Base-by-base conservation (phyloP, 2,113 vertebrate genomes). In the Heloderma charlesbogerti region DNA sequence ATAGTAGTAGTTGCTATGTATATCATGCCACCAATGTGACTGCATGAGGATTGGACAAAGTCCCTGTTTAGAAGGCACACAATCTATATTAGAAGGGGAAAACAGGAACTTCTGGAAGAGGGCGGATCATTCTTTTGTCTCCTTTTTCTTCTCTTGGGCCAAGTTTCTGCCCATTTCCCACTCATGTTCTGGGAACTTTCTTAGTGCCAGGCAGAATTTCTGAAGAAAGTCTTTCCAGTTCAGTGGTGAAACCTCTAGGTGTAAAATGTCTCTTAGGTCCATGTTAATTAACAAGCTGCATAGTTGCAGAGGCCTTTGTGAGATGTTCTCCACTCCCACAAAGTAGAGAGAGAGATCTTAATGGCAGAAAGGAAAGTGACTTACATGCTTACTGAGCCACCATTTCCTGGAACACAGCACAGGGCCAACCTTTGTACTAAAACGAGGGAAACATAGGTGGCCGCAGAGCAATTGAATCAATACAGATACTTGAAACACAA, bases 401-500 rank as follows among this genome's bases (percentile, higher is more conserved):
- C 3, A 16, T 51, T 63, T 72, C 82, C 40, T 57, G 51, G 81
- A 79, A 69, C 29, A 37, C 31, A 16, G 57, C 13, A 45, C 45
- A 54, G 34, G 37, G 31, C 22, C 60, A 81, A 40, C 54, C 45
- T 63, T 86, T 74, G 66, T 74, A 74, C 37, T 63, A 51, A 83
- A 27, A 25, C 77, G 20, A 16, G 34, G 25, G 27, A 89, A 43
- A 37, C 67, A 79, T 15, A 89, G 71, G 45, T 85, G 87, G 66
- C 40, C 29, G 54, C 66, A 63, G 69, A 29, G 78, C 67, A 86
- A 72, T 60, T 74, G 87, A 75, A 72, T 81, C 88, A 81, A 87
- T 92, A 92, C 82, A 89, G 67, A 79, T 75, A 89, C 67, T 89
- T 86, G 77, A 89, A 82, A 89, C 67, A 80, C 69, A 86, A 89